A percentile compares a stretch with the other conserved stretches of the same genome.
phyloP scores from a whole-genome alignment of 2,888 invertebrate genomes.

The Chaetoderma sp. region DNA sequence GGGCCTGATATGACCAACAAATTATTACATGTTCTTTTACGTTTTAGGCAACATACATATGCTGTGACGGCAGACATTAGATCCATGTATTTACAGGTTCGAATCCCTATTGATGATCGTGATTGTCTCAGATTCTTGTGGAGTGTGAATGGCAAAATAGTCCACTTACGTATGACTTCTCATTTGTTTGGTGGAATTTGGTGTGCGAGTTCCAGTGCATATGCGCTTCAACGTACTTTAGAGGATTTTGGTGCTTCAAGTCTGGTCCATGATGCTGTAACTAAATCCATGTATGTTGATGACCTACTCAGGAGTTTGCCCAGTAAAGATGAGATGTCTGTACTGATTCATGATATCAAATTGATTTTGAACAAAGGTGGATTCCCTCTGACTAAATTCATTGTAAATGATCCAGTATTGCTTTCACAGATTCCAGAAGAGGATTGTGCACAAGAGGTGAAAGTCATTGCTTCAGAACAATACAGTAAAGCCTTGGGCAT shows the following conservation, averaged over 20 bases:
- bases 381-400: constrained; percentile 3
- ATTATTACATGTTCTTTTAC: not conserved
- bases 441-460: not conserved
- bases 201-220: not conserved
- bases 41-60: not conserved
- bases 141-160: not conserved
- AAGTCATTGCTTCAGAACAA: too few species aligned
- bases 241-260: not conserved
- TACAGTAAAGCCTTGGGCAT: too few species aligned
- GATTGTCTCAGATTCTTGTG: constrained; percentile 1
- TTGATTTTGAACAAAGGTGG: not conserved
- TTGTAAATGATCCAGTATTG: not conserved
- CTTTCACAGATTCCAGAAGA: not conserved
- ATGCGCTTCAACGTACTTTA: not conserved
- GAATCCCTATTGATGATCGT: not conserved
- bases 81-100: constrained; percentile 12
- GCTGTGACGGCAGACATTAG: constrained; percentile 9
- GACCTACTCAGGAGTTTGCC: constrained; percentile 9
- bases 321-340: not conserved
- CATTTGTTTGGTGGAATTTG: constrained; percentile 13
- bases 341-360: not conserved
- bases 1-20: not conserved
- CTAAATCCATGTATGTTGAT: constrained; percentile 5
- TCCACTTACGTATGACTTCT: constrained; percentile 5
- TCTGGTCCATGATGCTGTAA: not conserved